Conservation (phyloP, 2,797 vertebrate species). For the Helostoma temminkii region DNA sequence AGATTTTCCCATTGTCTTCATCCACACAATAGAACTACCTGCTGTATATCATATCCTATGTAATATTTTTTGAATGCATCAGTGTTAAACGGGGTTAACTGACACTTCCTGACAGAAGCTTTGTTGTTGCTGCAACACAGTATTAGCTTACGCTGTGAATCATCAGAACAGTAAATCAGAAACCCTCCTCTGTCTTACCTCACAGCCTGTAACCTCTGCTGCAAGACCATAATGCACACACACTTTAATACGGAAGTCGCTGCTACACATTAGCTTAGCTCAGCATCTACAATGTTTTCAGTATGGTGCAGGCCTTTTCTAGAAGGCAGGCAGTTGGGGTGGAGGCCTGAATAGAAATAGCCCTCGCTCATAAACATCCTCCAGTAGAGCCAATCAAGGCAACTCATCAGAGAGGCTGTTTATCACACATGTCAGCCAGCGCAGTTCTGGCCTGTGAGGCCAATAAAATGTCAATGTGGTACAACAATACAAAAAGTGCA, state of each 20-base stretch:
- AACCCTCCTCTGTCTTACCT: constrained; percentile 39
- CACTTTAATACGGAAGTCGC: constrained; percentile 14
- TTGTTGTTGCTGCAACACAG: constrained; percentile 5
- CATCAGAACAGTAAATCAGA: not conserved
- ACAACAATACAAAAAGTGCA: not conserved
- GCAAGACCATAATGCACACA: constrained; percentile 15
- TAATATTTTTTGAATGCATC: constrained; percentile 24
- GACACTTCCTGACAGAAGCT: constrained; percentile 32
- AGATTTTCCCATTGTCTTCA: constrained; percentile 41
- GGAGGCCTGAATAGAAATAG: constrained; percentile 80
- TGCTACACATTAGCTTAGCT: constrained; percentile 19
- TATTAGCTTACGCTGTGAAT: constrained; percentile 1
- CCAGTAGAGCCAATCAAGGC: constrained; percentile 73
- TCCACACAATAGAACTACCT: constrained; percentile 10
- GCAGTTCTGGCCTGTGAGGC: constrained; percentile 31
- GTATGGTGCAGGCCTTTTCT: constrained; percentile 44
- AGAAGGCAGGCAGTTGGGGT: constrained; percentile 55
- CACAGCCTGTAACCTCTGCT: constrained; percentile 32
- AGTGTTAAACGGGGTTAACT: constrained; percentile 7
- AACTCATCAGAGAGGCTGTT: constrained; percentile 74
- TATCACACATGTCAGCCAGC: constrained; percentile 63
- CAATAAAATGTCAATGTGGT: constrained; percentile 32
- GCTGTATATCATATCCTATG: constrained; percentile 4
- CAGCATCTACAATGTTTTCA: constrained; percentile 39
- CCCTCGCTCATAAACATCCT: constrained; percentile 83